Evolutionary conservation across 2,113 vertebrate genomes (phyloP).

Genomic region (Bungarus multicinctus): DNA sequence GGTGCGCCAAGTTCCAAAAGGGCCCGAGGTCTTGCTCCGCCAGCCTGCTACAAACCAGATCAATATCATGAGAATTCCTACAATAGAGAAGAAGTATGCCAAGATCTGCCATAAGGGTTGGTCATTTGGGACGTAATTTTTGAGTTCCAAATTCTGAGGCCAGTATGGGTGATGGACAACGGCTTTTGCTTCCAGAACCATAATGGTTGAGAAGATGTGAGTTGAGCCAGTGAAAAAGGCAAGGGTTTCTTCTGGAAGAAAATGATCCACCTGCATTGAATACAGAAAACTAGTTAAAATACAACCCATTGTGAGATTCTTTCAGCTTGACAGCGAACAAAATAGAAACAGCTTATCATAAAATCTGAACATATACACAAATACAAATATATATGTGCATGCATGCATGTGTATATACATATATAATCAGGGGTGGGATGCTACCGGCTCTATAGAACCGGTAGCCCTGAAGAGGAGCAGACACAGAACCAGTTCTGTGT

Average conservation of each 20-base stretch:
- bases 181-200: constrained; percentile 31
- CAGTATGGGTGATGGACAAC: constrained; percentile 77
- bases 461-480: too few relatives aligned
- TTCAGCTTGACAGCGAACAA: background rate
- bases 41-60: constrained; percentile 79
- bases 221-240: background rate
- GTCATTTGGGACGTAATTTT: constrained; percentile 79
- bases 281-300: background rate
- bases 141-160: constrained; percentile 77
- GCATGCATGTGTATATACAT: too few relatives aligned
- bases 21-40: background rate
- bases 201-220: background rate
- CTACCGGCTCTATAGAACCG: too few relatives aligned
- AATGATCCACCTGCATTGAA: background rate
- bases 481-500: too few relatives aligned
- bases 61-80: constrained; percentile 68
- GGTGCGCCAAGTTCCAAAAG: constrained; percentile 65
- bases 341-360: background rate
- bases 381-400: background rate
- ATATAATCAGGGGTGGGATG: too few relatives aligned
- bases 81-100: constrained; percentile 75
- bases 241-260: background rate
- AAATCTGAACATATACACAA: background rate
- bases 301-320: background rate
- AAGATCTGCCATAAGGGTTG: constrained; percentile 74